Evolutionary conservation across 2,113 vertebrate species (phyloP).

Genomic region (Lepisosteus oculatus): DNA sequence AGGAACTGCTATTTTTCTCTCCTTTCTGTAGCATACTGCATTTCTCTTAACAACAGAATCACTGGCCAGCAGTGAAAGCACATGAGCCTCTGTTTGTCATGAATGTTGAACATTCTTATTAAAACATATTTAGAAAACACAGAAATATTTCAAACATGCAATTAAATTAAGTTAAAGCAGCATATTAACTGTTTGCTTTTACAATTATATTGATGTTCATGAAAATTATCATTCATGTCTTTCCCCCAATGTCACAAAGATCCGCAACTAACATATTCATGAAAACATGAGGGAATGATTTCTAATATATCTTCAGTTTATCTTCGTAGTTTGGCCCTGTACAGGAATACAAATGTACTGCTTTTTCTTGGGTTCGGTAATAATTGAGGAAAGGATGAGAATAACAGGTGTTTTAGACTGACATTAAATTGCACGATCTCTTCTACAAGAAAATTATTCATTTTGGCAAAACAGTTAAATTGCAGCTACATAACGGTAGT

Average conservation of each 20-base stretch:
- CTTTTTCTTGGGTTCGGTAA: constrained; percentile 9
- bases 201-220: background rate
- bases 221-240: background rate
- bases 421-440: constrained; percentile 22
- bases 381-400: background rate
- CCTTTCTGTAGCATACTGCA: no score
- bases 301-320: background rate
- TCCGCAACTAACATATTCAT: background rate
- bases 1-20: no score
- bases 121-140: no score
- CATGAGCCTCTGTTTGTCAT: no score
- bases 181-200: background rate
- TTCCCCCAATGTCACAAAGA: constrained; percentile 22
- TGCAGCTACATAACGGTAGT: constrained; percentile 7
- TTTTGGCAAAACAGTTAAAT: constrained; percentile 1
- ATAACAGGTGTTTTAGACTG: constrained; percentile 19
- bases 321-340: background rate
- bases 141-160: no score
- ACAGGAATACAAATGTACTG: background rate
- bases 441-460: constrained; percentile 4
- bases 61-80: no score
- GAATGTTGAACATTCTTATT: no score
- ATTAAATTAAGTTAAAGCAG: constrained; percentile 15
- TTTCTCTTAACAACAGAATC: no score
- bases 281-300: background rate